Evolutionary conservation across 1,140 invertebrate species (phyloP).

Genomic region (Sinonovacula constricta): DNA sequence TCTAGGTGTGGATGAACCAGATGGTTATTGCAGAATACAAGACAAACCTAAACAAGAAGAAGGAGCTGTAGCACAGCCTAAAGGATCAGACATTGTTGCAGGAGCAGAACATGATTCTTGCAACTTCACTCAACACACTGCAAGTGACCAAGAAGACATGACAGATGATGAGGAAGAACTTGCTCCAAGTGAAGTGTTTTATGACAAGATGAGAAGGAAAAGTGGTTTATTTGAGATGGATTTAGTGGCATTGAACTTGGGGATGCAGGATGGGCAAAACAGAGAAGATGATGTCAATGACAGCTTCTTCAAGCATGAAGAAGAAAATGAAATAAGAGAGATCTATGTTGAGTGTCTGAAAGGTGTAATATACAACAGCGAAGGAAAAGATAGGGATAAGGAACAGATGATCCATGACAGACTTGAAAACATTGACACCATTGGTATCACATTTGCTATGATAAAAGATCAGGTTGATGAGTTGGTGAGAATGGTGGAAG

Average conservation of each 20-base stretch:
- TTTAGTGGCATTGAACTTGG: neutral
- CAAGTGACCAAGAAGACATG: no score
- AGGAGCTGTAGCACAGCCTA: no score
- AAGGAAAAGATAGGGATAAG: neutral
- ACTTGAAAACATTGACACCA: neutral
- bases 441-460: neutral
- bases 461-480: neutral
- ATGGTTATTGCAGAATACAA: no score
- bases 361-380: neutral
- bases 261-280: neutral
- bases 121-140: no score
- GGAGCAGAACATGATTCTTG: no score
- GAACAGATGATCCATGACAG: neutral
- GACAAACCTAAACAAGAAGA: no score
- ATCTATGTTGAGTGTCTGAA: neutral
- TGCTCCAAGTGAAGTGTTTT: conserved; percentile 32
- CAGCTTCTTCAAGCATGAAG: neutral
- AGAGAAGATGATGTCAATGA: neutral
- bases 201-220: conserved; percentile 18
- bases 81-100: no score
- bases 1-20: no score
- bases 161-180: conserved; percentile 15
- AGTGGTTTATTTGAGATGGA: neutral
- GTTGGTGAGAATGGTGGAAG: neutral
- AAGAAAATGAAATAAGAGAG: neutral